phyloP scores from a whole-genome alignment of 2,113 vertebrate genomes.

The Oncorhynchus nerka region DNA sequence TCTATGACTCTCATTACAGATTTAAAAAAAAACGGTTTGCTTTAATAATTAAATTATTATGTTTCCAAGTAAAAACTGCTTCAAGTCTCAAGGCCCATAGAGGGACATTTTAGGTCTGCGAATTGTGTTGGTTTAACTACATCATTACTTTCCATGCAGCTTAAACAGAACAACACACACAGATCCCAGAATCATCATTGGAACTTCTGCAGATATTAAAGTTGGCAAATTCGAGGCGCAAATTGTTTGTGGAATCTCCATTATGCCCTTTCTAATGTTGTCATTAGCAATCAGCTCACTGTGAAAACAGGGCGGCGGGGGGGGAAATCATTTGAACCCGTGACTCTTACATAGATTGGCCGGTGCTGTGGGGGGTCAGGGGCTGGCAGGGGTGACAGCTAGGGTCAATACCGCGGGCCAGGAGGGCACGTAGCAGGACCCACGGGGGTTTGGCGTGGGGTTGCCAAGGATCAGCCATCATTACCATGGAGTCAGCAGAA shows the following conservation, averaged over 20 bases:
- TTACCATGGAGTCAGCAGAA: conserved; percentile 81
- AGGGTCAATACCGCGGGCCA: conserved; percentile 85
- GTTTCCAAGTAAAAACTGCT: too few relatives aligned
- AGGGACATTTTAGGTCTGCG: too few relatives aligned
- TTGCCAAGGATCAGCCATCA: conserved; percentile 74
- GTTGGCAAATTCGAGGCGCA: conserved; percentile 41
- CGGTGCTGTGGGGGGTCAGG: conserved; percentile 88
- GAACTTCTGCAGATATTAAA: conserved; percentile 70
- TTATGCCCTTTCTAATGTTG: conserved; percentile 91
- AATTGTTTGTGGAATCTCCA: conserved; percentile 94
- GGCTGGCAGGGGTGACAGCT: conserved; percentile 79
- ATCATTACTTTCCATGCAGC: too few relatives aligned
- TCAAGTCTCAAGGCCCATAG: too few relatives aligned
- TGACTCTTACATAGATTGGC: conserved; percentile 84
- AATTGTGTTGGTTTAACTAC: too few relatives aligned
- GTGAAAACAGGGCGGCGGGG: conserved; percentile 91
- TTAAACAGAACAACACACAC: conserved; percentile 6
- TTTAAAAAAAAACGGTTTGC: too few relatives aligned
- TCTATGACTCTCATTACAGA: too few relatives aligned
- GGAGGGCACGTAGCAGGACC: conserved; percentile 75
- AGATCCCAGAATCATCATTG: conserved; percentile 30
- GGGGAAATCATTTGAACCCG: conserved; percentile 97
- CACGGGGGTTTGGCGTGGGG: conserved; percentile 60
- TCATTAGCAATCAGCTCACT: conserved; percentile 98
- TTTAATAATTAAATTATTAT: too few relatives aligned